These are phyloP conservation scores for Corbicula japonica DNA, from an alignment of 2,888 invertebrate species.

Conservation along the genomic window DNA sequence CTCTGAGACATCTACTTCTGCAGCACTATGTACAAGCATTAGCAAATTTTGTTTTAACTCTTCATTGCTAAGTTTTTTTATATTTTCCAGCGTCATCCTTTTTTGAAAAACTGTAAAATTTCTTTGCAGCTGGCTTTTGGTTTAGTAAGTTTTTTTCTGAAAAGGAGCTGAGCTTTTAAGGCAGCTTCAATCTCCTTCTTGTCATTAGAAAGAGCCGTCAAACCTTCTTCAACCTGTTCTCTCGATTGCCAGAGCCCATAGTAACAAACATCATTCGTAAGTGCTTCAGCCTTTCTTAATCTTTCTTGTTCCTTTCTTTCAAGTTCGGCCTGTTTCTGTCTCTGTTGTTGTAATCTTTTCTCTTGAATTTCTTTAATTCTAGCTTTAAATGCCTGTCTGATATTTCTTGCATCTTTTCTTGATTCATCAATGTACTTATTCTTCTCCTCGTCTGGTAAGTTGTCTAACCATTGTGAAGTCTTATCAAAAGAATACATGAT, in stretches of 20 bases:
- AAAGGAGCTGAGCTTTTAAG: constrained; percentile 46
- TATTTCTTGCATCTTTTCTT: constrained; percentile 44
- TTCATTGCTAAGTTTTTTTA: constrained; percentile 25
- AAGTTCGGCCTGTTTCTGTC: constrained; percentile 37
- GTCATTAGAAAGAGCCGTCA: constrained; percentile 10
- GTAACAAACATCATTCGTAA: constrained; percentile 53
- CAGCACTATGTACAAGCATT: constrained; percentile 6
- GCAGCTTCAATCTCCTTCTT: constrained; percentile 36
- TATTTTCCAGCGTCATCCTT: constrained; percentile 42
- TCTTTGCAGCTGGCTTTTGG: constrained; percentile 39
- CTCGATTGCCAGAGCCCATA: constrained; percentile 58
- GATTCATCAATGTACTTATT: constrained; percentile 45
- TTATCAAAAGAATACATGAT: constrained; percentile 58
- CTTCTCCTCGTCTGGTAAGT: constrained; percentile 25
- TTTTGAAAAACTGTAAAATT: constrained; percentile 36
- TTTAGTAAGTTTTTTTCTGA: constrained; percentile 48
- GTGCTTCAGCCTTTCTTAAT: constrained; percentile 38
- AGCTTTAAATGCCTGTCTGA: constrained; percentile 47
- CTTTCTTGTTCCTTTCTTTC: constrained; percentile 46
- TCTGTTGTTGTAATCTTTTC: constrained; percentile 39
- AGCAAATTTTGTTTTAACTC: constrained; percentile 34
- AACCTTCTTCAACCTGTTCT: constrained; percentile 46
- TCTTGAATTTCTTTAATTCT: constrained; percentile 49
- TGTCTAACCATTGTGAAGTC: constrained; percentile 47
- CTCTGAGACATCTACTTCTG: constrained; percentile 16